These are phyloP conservation scores for Mnemiopsis leidyi DNA, from an alignment of 37 sponge, comb jelly and placozoan species.

Conservation along the genomic window DNA sequence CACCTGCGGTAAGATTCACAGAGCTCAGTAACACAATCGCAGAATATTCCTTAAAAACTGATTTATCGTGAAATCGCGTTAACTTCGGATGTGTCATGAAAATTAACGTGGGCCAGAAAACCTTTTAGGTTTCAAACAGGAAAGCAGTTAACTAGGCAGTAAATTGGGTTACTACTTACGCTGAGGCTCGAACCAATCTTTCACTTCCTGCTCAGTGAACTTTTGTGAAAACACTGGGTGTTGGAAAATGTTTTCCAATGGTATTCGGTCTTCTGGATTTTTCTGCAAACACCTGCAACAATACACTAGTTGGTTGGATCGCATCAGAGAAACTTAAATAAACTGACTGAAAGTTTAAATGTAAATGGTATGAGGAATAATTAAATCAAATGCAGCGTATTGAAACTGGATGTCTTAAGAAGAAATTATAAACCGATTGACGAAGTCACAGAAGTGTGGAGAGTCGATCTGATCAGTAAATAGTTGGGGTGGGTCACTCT, in stretches of 20 bases:
- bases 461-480: background rate
- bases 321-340: too few species aligned
- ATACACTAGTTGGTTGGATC: background rate
- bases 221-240: background rate
- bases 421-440: slow-evolving; percentile 9
- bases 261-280: background rate
- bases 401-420: too few species aligned
- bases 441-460: background rate
- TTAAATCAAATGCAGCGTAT: too few species aligned
- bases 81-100: too few species aligned
- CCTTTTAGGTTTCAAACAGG: too few species aligned
- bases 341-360: too few species aligned
- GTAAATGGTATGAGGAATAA: too few species aligned
- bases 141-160: too few species aligned
- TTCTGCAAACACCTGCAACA: background rate
- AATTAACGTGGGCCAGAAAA: too few species aligned
- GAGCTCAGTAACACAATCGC: background rate
- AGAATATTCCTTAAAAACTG: too few species aligned
- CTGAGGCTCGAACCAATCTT: background rate
- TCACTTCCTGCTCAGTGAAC: background rate
- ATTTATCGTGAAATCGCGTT: too few species aligned
- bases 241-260: background rate
- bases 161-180: background rate
- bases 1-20: too few species aligned
- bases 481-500: background rate